Evolutionary conservation across 2,797 vertebrate genomes (phyloP).

Genomic region (Arctocebus calabarensis): DNA sequence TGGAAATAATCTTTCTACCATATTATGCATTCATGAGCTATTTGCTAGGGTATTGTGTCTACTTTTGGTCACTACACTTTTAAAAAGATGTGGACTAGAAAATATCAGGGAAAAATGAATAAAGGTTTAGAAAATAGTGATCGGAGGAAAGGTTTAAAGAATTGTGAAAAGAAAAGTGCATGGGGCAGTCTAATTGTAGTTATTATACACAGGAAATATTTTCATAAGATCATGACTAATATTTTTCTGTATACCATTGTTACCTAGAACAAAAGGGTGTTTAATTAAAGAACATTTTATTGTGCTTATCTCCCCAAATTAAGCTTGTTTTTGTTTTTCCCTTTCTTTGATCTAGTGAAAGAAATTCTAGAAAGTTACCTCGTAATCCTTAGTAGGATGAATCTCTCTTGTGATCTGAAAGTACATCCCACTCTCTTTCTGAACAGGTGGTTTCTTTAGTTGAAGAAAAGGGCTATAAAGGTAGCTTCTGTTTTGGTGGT

Average conservation of each 20-base stretch:
- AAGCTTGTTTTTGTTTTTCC: constrained; percentile 19
- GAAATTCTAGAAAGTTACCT: neutral
- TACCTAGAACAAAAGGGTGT: constrained; percentile 35
- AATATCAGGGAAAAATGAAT: neutral
- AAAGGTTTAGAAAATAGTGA: neutral
- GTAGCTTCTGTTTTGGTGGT: neutral
- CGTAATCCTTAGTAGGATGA: neutral
- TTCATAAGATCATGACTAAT: constrained; percentile 15
- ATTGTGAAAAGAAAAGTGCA: neutral
- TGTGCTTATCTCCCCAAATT: neutral
- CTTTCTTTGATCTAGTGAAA: constrained; percentile 9
- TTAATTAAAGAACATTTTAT: constrained; percentile 12
- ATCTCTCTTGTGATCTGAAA: neutral
- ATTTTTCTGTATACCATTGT: neutral
- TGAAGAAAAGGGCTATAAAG: neutral
- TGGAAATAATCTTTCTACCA: constrained; percentile 71
- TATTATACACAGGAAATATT: neutral
- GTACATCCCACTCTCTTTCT: neutral
- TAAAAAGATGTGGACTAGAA: constrained; percentile 54
- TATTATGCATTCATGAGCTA: constrained; percentile 72
- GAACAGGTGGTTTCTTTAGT: neutral
- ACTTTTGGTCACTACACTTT: constrained; percentile 64
- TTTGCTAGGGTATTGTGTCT: constrained; percentile 59
- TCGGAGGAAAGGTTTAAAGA: constrained; percentile 1
- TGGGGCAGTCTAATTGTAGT: neutral